These are phyloP conservation scores for Macrotis lagotis DNA, from an alignment of 2,113 vertebrate genomes.

Conservation along the genomic window DNA sequence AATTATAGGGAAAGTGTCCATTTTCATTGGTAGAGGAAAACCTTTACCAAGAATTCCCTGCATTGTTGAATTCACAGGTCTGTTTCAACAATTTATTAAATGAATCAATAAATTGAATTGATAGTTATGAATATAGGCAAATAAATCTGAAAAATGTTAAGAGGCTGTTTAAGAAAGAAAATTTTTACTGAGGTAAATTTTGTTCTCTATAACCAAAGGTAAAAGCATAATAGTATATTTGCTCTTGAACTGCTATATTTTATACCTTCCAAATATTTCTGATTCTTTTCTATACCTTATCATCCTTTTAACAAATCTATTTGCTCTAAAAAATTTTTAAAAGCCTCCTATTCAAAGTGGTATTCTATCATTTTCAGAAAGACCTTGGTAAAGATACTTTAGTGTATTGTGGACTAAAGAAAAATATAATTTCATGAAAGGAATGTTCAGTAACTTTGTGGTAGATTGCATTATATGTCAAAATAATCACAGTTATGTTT, in stretches of 20 bases:
- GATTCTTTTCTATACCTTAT: not conserved
- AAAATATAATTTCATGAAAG: not conserved
- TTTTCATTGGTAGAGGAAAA: not conserved
- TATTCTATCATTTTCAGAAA: not conserved
- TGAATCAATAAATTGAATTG: not conserved
- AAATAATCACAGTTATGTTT: constrained; percentile 12
- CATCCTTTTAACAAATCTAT: not conserved
- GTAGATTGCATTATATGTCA: not conserved
- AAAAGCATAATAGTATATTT: constrained; percentile 6
- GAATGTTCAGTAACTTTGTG: not conserved
- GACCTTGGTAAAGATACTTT: not conserved
- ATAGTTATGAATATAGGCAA: not conserved
- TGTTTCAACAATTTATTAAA: not conserved
- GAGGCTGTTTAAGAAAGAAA: constrained; percentile 14
- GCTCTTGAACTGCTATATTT: not conserved
- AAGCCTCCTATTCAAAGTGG: not conserved
- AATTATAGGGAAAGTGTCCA: not conserved
- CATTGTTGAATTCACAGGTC: not conserved
- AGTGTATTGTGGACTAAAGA: not conserved
- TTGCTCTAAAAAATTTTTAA: not conserved
- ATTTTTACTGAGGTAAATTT: not conserved
- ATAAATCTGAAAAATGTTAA: constrained; percentile 15
- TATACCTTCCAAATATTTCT: not conserved
- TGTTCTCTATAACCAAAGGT: constrained; percentile 6
- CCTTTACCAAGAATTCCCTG: not conserved